Evolutionary conservation across 2,888 invertebrate genomes (phyloP).

Genomic region (Eretmocerus hayati): DNA sequence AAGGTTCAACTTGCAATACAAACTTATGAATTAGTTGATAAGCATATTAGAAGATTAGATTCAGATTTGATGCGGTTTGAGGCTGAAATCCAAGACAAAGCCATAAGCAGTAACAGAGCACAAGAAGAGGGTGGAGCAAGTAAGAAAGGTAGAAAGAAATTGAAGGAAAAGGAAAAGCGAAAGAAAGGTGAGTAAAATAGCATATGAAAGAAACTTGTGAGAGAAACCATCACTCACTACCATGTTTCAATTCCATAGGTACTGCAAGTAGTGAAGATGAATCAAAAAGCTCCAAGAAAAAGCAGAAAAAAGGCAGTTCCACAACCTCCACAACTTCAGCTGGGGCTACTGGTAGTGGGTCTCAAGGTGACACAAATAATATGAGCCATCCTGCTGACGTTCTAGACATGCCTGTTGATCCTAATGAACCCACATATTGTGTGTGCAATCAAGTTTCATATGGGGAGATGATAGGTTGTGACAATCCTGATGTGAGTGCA

Average conservation of each 20-base stretch:
- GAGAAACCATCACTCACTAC: too few relatives aligned
- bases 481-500: conserved; percentile 73
- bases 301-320: conserved; percentile 53
- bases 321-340: conserved; percentile 38
- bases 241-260: too few relatives aligned
- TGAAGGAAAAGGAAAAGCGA: conserved; percentile 60
- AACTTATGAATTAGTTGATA: conserved; percentile 96
- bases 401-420: conserved; percentile 87
- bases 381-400: conserved; percentile 82
- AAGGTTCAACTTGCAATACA: conserved; percentile 96
- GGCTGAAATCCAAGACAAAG: conserved; percentile 93
- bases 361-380: conserved; percentile 38
- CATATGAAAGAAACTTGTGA: too few relatives aligned
- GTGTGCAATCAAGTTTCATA: conserved; percentile 95
- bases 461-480: conserved; percentile 96
- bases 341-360: conserved; percentile 42
- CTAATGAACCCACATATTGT: conserved; percentile 98
- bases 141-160: conserved; percentile 66
- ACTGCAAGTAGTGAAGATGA: conserved; percentile 44
- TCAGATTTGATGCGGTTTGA: conserved; percentile 95
- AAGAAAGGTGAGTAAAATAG: conserved; percentile 52
- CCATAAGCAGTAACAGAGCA: conserved; percentile 66
- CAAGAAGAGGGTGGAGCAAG: conserved; percentile 60
- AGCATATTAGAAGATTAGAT: conserved; percentile 91
- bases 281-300: conserved; percentile 49